A percentile compares a stretch with the other conserved stretches of the same genome.
These are phyloP conservation scores for Xiphophorus hellerii DNA, from an alignment of 2,113 vertebrate genomes.

Conservation along the genomic window DNA sequence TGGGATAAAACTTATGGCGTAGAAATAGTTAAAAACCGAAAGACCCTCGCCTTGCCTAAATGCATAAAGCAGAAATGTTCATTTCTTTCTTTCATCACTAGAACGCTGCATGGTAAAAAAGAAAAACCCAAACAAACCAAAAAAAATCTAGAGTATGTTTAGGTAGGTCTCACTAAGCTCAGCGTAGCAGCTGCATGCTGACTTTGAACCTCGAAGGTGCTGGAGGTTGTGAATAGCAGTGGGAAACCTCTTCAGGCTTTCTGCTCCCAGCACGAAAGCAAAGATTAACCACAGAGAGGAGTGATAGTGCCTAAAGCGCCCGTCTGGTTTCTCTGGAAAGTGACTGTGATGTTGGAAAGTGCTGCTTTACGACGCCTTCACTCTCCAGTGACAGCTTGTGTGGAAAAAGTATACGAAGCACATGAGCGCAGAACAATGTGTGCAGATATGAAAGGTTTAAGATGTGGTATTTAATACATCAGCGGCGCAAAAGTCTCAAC, in stretches of 20 bases:
- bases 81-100: too few species aligned
- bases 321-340: conserved; percentile 65
- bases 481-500: neutral
- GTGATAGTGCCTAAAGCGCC: conserved; percentile 22
- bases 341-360: conserved; percentile 62
- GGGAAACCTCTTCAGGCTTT: conserved; percentile 52
- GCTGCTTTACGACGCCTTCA: conserved; percentile 52
- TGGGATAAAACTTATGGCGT: too few species aligned
- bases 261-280: conserved; percentile 54
- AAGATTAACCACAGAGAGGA: conserved; percentile 56
- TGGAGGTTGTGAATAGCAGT: conserved; percentile 22
- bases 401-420: conserved; percentile 41
- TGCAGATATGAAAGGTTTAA: conserved; percentile 29
- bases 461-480: neutral
- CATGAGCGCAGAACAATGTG: conserved; percentile 9
- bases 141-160: neutral
- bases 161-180: conserved; percentile 19
- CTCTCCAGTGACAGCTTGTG: conserved; percentile 15
- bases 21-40: too few species aligned
- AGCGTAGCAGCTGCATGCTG: conserved; percentile 30
- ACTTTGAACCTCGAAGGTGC: conserved; percentile 51
- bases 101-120: too few species aligned
- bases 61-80: too few species aligned
- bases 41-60: too few species aligned
- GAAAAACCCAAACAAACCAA: neutral